These are phyloP conservation scores for Passer domesticus DNA, from an alignment of 2,113 vertebrate species.

Conservation along the genomic window DNA sequence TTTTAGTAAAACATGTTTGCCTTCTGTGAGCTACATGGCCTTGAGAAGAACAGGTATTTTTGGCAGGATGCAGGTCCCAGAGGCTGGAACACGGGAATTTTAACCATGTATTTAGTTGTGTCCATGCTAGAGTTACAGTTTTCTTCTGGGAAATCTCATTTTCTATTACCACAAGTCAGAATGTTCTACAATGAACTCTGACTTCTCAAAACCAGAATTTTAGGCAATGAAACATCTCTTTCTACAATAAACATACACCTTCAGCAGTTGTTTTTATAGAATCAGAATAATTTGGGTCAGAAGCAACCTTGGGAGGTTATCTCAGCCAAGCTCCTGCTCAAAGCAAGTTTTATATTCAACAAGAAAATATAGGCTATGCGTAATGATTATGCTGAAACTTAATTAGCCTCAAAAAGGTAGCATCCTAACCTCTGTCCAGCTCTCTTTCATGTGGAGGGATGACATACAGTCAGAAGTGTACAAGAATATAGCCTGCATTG, in stretches of 20 bases:
- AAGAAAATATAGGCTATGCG: not conserved
- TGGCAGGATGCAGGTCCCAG: not conserved
- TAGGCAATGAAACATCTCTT: not conserved
- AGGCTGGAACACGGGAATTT: not conserved
- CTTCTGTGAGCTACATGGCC: not conserved
- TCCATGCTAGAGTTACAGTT: not conserved
- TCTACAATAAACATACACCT: slow-evolving; percentile 9
- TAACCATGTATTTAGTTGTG: not conserved
- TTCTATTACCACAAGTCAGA: not conserved
- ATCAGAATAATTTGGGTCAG: slow-evolving; percentile 22
- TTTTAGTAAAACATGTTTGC: not conserved
- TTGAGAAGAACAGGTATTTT: not conserved
- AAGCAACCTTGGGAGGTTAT: slow-evolving; percentile 6
- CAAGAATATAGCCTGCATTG: not conserved
- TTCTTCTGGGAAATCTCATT: slow-evolving; percentile 1
- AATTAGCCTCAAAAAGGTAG: slow-evolving; percentile 39
- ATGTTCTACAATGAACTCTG: slow-evolving; percentile 32
- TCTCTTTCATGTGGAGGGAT: not conserved
- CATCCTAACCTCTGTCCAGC: slow-evolving; percentile 24
- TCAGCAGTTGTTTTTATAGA: not conserved
- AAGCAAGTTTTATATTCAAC: slow-evolving; percentile 21
- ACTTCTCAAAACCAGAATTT: slow-evolving; percentile 40
- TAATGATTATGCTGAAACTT: slow-evolving; percentile 31
- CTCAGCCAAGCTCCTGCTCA: not conserved
- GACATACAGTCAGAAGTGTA: not conserved